A percentile compares a stretch with the other conserved stretches of the same genome.
These are phyloP conservation scores for Leptoclinus maculatus DNA, from an alignment of 2,797 vertebrate genomes.

Conservation along the genomic window DNA sequence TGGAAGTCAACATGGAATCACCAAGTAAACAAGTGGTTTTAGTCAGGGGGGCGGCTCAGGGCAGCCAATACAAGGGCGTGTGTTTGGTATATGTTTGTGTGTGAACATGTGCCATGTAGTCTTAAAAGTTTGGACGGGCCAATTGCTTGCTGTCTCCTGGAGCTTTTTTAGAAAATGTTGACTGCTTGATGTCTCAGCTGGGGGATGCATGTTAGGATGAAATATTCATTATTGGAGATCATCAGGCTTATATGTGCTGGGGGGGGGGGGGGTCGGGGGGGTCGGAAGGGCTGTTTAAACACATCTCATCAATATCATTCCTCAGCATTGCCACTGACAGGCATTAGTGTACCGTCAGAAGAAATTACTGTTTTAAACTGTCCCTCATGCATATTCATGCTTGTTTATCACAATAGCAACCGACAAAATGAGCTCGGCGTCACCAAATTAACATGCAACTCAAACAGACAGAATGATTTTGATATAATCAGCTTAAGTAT, in stretches of 20 bases:
- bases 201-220: constrained; percentile 28
- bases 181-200: constrained; percentile 38
- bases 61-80: constrained; percentile 44
- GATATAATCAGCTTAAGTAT: constrained; percentile 69
- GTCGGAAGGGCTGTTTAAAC: constrained; percentile 38
- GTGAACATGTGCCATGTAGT: constrained; percentile 36
- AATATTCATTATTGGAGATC: constrained; percentile 44
- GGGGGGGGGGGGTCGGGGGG: too few relatives aligned
- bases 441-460: constrained; percentile 57
- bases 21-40: constrained; percentile 73
- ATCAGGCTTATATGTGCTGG: constrained; percentile 29
- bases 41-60: constrained; percentile 44
- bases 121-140: constrained; percentile 36
- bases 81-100: constrained; percentile 29
- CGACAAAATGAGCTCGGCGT: constrained; percentile 36
- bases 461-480: constrained; percentile 66
- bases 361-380: constrained; percentile 58
- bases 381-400: constrained; percentile 56
- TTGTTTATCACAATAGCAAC: constrained; percentile 24
- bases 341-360: constrained; percentile 56
- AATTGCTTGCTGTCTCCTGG: constrained; percentile 28
- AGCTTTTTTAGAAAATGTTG: constrained; percentile 45
- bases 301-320: constrained; percentile 57
- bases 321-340: constrained; percentile 48
- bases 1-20: constrained; percentile 63